Conservation (phyloP, 2,113 vertebrate genomes). For the Boulengeromyrus knoepffleri region DNA sequence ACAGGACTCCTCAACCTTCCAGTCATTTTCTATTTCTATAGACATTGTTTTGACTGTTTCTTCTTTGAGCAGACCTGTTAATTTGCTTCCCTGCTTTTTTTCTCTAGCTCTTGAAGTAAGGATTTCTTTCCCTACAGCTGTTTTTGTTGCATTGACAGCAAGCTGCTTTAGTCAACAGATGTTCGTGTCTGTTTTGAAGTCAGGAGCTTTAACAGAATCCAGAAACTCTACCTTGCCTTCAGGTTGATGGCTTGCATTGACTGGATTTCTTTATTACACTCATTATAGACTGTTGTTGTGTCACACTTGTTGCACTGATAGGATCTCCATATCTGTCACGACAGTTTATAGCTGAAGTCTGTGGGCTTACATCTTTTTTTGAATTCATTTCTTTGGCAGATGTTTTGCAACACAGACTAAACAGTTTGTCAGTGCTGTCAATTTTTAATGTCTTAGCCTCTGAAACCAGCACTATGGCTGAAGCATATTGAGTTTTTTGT, state of each 20-base stretch:
- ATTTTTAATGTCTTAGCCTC: neutral
- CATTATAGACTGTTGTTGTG: neutral
- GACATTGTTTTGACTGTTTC: neutral
- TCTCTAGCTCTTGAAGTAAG: neutral
- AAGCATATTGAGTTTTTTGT: neutral
- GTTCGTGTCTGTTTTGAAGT: slow-evolving; percentile 5
- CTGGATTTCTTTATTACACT: neutral
- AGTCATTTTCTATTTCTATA: neutral
- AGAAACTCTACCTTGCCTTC: neutral
- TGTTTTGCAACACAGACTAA: slow-evolving; percentile 6
- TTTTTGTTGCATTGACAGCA: neutral
- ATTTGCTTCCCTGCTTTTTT: neutral
- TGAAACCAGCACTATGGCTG: neutral
- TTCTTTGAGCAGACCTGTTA: neutral
- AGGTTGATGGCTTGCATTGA: neutral
- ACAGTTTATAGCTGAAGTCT: neutral
- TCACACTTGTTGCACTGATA: neutral
- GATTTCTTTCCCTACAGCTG: neutral
- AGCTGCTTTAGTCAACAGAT: neutral
- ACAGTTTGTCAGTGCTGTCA: slow-evolving; percentile 4
- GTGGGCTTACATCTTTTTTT: neutral
- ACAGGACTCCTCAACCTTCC: neutral
- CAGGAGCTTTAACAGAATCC: neutral
- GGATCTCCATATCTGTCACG: neutral
- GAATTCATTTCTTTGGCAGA: neutral